These are phyloP conservation scores for Pachyrhynchus sulphureomaculatus DNA, from an alignment of 1,140 invertebrate genomes.

Conservation along the genomic window DNA sequence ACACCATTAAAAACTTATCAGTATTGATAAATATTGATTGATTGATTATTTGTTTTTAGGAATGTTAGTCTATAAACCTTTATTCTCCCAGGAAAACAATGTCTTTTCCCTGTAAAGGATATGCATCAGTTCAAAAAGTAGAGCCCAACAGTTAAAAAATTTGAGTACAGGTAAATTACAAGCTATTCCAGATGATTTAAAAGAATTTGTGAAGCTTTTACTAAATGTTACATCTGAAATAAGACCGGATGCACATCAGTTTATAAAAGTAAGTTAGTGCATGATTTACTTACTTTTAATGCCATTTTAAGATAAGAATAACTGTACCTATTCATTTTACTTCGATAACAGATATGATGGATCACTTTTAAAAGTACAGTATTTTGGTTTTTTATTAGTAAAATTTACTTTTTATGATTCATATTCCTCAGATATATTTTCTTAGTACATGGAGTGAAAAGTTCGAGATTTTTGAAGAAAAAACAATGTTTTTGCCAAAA, in stretches of 20 bases:
- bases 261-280: constrained; percentile 76
- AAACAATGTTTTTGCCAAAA: too few species aligned
- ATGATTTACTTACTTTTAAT: too few species aligned
- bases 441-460: too few species aligned
- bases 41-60: constrained; percentile 52
- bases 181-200: constrained; percentile 74
- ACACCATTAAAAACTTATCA: too few species aligned
- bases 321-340: too few species aligned
- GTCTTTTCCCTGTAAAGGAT: constrained; percentile 52
- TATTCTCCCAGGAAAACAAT: constrained; percentile 70
- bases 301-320: too few species aligned
- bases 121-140: constrained; percentile 57
- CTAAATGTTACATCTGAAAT: constrained; percentile 77
- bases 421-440: too few species aligned
- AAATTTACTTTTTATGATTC: too few species aligned
- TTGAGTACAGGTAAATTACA: constrained; percentile 64
- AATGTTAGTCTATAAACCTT: constrained; percentile 77
- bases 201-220: constrained; percentile 84
- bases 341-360: too few species aligned
- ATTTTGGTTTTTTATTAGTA: too few species aligned
- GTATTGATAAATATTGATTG: not conserved
- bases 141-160: constrained; percentile 64
- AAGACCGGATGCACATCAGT: constrained; percentile 87
- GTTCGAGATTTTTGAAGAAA: too few species aligned
- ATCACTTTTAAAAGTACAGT: too few species aligned